phyloP scores from a whole-genome alignment of 1,140 invertebrate genomes.

The Diachasmimorpha longicaudata region DNA sequence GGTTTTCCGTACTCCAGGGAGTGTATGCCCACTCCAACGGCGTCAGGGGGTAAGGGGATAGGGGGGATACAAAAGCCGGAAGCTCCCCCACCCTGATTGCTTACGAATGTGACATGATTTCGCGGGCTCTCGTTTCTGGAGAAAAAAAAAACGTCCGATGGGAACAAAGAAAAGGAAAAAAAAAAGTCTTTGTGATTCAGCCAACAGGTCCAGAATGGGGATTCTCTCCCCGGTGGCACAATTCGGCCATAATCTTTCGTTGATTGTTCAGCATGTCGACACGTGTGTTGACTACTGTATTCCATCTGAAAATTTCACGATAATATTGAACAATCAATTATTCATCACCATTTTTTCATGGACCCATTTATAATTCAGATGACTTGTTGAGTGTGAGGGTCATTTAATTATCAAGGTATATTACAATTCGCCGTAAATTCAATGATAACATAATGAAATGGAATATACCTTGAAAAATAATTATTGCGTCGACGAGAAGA shows the following conservation, averaged over 20 bases:
- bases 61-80: neutral
- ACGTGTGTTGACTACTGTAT: neutral
- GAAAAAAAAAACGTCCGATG: constrained; percentile 2
- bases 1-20: constrained; percentile 12
- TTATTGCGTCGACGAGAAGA: no score
- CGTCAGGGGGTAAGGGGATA: neutral
- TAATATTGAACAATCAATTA: no score
- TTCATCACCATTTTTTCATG: no score
- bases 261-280: constrained; percentile 1
- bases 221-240: neutral
- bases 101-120: constrained; percentile 43
- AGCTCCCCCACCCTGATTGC: constrained; percentile 38
- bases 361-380: no score
- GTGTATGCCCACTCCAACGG: neutral
- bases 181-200: constrained; percentile 10
- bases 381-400: no score
- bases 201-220: neutral
- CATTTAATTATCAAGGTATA: no score
- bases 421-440: no score
- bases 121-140: constrained; percentile 24
- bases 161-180: neutral
- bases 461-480: no score
- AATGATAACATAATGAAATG: no score
- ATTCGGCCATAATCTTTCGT: neutral
- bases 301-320: neutral